Percentiles rank a stretch among this genome's conserved stretches.
These are phyloP conservation scores for Sympetrum striolatum DNA, from an alignment of 2,888 invertebrate genomes.

Conservation along the genomic window DNA sequence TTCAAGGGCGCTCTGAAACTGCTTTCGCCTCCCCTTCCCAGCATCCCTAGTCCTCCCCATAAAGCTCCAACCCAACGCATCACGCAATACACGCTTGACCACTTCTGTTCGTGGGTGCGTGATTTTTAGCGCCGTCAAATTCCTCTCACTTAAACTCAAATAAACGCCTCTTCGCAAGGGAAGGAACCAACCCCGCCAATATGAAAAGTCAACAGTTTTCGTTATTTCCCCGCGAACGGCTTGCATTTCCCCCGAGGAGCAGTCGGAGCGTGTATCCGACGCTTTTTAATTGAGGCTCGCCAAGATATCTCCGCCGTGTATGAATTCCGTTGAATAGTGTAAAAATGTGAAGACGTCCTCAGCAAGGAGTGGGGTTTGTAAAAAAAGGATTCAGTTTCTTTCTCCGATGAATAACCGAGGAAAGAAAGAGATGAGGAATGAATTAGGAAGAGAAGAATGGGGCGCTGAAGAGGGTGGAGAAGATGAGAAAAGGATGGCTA, in stretches of 20 bases:
- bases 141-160: too few species aligned
- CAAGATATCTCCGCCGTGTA: not conserved
- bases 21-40: too few species aligned
- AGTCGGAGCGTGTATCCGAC: too few species aligned
- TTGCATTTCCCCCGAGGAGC: too few species aligned
- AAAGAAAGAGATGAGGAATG: too few species aligned
- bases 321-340: not conserved
- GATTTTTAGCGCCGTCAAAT: not conserved
- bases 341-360: not conserved
- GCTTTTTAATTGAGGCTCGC: not conserved
- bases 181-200: too few species aligned
- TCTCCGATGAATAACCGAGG: too few species aligned
- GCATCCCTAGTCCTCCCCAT: not conserved
- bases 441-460: not conserved
- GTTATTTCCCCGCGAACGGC: too few species aligned
- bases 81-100: not conserved
- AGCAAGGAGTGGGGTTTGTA: not conserved
- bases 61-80: not conserved
- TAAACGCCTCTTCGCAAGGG: too few species aligned
- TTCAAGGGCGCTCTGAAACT: too few species aligned
- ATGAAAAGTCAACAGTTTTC: too few species aligned
- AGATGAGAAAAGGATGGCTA: not conserved
- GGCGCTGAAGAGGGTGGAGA: not conserved
- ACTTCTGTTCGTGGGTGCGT: constrained; percentile 6
- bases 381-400: too few species aligned